phyloP scores from a whole-genome alignment of 2,113 vertebrate species.

The Bettongia penicillata region DNA sequence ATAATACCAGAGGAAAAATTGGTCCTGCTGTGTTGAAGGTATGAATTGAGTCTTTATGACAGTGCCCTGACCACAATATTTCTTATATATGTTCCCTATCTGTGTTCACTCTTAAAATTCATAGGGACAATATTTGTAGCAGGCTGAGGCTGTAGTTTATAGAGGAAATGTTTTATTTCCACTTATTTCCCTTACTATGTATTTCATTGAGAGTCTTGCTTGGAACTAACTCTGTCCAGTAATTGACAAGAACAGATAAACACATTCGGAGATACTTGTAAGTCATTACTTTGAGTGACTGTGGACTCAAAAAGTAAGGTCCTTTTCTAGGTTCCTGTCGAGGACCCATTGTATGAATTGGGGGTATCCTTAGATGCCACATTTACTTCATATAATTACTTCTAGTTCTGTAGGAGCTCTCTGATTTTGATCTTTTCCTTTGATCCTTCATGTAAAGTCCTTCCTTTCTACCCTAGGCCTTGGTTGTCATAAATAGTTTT shows the following conservation, averaged over 20 bases:
- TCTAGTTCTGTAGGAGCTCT: constrained; percentile 33
- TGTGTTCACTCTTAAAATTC: not conserved
- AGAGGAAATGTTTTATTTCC: no score
- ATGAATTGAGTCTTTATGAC: not conserved
- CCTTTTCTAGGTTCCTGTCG: not conserved
- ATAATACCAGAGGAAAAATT: not conserved
- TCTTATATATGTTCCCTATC: not conserved
- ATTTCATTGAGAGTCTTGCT: no score
- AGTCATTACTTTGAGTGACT: no score
- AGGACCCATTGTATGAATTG: not conserved
- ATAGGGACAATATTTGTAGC: no score
- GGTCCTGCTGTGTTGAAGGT: not conserved
- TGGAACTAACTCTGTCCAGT: no score
- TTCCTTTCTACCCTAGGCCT: not conserved
- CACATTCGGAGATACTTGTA: no score
- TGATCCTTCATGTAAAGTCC: not conserved
- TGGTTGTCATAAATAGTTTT: not conserved
- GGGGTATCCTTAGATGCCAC: no score
- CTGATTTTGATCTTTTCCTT: not conserved
- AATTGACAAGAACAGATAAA: no score
- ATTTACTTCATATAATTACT: not conserved
- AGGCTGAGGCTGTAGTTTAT: not conserved
- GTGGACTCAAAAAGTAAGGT: not conserved
- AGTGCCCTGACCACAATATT: not conserved
- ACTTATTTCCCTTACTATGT: not conserved